These are phyloP conservation scores for Harpegnathos saltator DNA, from an alignment of 1,140 invertebrate species.

Conservation along the genomic window DNA sequence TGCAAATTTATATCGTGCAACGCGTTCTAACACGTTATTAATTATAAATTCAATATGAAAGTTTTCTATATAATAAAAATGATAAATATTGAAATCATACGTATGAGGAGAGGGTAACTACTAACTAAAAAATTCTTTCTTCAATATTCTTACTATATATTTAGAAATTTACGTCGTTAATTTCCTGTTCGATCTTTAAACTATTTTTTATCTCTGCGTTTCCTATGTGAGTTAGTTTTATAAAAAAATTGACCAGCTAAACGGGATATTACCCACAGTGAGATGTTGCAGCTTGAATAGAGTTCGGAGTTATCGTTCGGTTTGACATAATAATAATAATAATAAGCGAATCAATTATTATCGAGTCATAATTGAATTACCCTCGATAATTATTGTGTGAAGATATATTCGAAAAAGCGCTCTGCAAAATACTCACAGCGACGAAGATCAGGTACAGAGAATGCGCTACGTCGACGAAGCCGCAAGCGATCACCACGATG, in stretches of 20 bases:
- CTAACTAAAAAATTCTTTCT: not conserved
- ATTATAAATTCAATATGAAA: slow-evolving; percentile 13
- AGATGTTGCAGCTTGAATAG: not conserved
- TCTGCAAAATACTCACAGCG: slow-evolving; percentile 59
- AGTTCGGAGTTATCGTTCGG: not conserved
- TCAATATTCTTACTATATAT: not conserved
- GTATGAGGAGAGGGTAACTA: not conserved
- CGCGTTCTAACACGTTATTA: not conserved
- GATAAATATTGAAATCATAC: slow-evolving; percentile 26
- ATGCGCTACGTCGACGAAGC: slow-evolving; percentile 82
- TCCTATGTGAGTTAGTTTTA: not conserved
- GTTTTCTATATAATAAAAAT: not conserved
- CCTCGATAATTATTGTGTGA: not conserved
- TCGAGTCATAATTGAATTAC: not conserved
- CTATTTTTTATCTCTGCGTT: slow-evolving; percentile 2
- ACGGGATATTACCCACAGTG: no score
- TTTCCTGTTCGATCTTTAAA: slow-evolving; percentile 21
- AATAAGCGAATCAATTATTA: slow-evolving; percentile 4
- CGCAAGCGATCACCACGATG: slow-evolving; percentile 77
- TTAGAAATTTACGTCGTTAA: slow-evolving; percentile 14
- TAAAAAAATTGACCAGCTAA: not conserved
- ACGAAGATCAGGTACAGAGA: slow-evolving; percentile 80
- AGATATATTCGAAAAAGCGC: not conserved
- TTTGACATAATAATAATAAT: no score
- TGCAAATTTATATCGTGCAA: not conserved